These are phyloP conservation scores for Drosophila seclusa DNA, from an alignment of 2,888 invertebrate genomes.

Conservation along the genomic window DNA sequence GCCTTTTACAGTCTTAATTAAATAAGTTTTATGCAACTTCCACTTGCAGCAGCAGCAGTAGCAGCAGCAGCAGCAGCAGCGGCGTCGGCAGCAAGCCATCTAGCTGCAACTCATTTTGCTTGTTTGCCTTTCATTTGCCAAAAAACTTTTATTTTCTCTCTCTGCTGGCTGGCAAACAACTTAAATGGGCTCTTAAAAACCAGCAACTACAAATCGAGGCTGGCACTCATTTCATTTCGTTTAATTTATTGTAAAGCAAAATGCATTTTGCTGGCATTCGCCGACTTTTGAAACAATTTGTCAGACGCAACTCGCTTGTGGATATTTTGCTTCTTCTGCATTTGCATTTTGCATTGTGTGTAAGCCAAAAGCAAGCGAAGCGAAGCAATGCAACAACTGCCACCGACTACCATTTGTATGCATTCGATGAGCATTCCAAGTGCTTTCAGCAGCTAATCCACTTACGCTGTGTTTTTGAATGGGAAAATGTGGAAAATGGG, in stretches of 20 bases:
- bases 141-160: conserved; percentile 36
- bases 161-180: conserved; percentile 41
- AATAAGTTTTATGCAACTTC: conserved; percentile 70
- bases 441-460: neutral
- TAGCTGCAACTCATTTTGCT: conserved; percentile 49
- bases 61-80: conserved; percentile 1
- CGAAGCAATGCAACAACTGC: conserved; percentile 6
- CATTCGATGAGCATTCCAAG: conserved; percentile 33
- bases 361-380: conserved; percentile 3
- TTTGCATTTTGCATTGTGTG: conserved; percentile 50
- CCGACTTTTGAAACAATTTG: conserved; percentile 47
- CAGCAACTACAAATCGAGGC: conserved; percentile 28
- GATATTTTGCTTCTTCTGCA: conserved; percentile 31
- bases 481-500: neutral
- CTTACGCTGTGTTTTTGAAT: neutral
- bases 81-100: conserved; percentile 3
- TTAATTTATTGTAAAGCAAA: conserved; percentile 48
- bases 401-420: conserved; percentile 62
- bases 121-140: conserved; percentile 59
- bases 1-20: conserved; percentile 74
- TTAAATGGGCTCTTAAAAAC: conserved; percentile 63
- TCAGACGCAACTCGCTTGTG: conserved; percentile 38
- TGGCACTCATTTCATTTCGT: conserved; percentile 19
- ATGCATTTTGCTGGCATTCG: conserved; percentile 38
- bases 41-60: conserved; percentile 24